Evolutionary conservation across 92 coral and sea anemone genomes (phyloP), one percentile per base, ranked within the genome.

Genomic region (Zoanthus gigantus): DNA sequence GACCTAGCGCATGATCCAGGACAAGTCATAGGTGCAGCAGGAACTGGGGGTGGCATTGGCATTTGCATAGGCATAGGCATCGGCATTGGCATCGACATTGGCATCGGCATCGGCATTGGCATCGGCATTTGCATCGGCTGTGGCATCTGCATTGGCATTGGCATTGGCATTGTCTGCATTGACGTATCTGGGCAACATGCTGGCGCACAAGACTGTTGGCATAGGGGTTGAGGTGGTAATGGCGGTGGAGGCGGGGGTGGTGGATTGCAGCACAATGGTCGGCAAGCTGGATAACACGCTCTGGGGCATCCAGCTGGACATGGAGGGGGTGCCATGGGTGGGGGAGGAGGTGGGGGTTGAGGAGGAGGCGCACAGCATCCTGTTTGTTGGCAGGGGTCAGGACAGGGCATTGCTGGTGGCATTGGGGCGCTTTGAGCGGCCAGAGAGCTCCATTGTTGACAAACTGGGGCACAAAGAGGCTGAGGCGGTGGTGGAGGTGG

Each of bases 261-360:
- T 8, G 97, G 92, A 80, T 91, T 95, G 56, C 99, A 96, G 88
- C 98, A 96, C 16, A 60, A 52, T 60, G 87, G 96, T 15, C 90
- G 28, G 83, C 98, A 96, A 12, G 91, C 92, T 32, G 98, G 98
- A 77, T 96, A 96, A 60, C 98, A 96, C 63, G 98, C 98, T 32
- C 78, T 76, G 9, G 98, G 98, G 77, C 98, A 96, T 15, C 95
- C 94, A 18, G 89, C 76, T 16, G 94, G 95, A 48, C 98, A 96
- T 7, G 98, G 96, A 34, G 98, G 98, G 50, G 98, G 97, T 50
- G 93, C 91, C 32, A 28, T 7, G 15, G 69, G 31, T 28, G 83
- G 83, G 10, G 54, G 89, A 23, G 91, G 89, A 0, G 86, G 86
- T 48, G 86, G 77, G 1, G 89, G 48, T 0, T 89, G 95, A 0